These are phyloP conservation scores for Rhagologus leucostigma DNA, from an alignment of 2,113 vertebrate genomes.

Conservation along the genomic window DNA sequence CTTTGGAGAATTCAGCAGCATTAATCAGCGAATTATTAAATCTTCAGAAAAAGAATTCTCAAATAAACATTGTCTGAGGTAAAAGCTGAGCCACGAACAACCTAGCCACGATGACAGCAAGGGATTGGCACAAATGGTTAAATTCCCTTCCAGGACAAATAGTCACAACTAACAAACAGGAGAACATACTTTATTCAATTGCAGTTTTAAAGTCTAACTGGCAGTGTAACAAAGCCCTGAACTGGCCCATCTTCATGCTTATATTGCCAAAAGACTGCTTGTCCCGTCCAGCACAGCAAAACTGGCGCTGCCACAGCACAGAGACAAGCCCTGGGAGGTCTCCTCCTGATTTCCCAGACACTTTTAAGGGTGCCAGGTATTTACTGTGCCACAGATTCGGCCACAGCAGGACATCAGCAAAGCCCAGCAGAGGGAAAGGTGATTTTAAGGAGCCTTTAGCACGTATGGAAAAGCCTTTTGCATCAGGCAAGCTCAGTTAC, in stretches of 20 bases:
- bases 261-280: neutral
- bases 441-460: neutral
- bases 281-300: neutral
- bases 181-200: neutral
- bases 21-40: neutral
- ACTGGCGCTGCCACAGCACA: neutral
- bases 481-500: neutral
- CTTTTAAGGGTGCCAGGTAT: neutral
- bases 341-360: neutral
- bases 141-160: neutral
- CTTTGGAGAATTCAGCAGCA: neutral
- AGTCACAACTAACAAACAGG: neutral
- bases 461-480: neutral
- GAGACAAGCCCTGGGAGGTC: neutral
- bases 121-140: neutral
- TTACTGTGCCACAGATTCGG: neutral
- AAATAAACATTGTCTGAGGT: neutral
- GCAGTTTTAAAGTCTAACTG: slow-evolving; percentile 27
- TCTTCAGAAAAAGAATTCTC: neutral
- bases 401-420: neutral
- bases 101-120: accelerated
- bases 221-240: neutral
- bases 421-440: neutral
- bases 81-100: neutral
- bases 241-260: neutral